Evolutionary conservation across 2,797 vertebrate genomes (phyloP), one percentile per base, ranked within the genome.

Genomic region (Amblyopsis hoosieri): DNA sequence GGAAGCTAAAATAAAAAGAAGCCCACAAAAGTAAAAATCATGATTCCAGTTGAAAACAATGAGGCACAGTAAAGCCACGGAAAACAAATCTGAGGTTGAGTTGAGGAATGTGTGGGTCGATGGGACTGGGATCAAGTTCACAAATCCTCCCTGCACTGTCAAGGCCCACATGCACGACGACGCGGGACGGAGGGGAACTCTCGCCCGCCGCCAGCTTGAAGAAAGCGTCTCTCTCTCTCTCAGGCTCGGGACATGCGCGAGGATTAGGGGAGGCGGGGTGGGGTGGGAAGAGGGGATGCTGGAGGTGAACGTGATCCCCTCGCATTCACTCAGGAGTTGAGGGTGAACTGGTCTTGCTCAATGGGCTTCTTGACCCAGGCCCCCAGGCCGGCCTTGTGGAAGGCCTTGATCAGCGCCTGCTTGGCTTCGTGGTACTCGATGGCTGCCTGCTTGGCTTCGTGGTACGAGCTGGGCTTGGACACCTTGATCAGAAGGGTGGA

Each of bases 331-430:
- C 92, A 94, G 85, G 93, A 92, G 86, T 89, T 88, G 67, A 97
- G 94, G 8, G 94, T 93, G 91, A 99, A 99, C 90, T 98, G 97
- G 93, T 99, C 97, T 91, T 99, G 97, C 85, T 99, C 97, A 0
- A 94, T 96, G 74, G 97, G 97, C 75, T 99, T 99, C 86, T 99
- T 96, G 81, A 99, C 95, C 97, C 97, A 99, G 79, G 96, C 96
- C 19, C 97, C 97, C 49, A 98, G 92, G 55, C 96, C 96, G 0
- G 96, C 94, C 92, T 97, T 98, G 89, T 97, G 90, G 91, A 99
- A 99, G 54, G 96, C 96, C 81, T 94, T 95, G 83, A 98, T 96
- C 86, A 99, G 94, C 14, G 94, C 90, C 65, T 94, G 92, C 89
- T 99, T 99, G 79, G 97, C 97, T 2, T 90, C 85, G 82, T 99